Evolutionary conservation across 2,888 invertebrate genomes (phyloP), one percentile per base, ranked within the genome.

Genomic region (Heliconius ethilla): DNA sequence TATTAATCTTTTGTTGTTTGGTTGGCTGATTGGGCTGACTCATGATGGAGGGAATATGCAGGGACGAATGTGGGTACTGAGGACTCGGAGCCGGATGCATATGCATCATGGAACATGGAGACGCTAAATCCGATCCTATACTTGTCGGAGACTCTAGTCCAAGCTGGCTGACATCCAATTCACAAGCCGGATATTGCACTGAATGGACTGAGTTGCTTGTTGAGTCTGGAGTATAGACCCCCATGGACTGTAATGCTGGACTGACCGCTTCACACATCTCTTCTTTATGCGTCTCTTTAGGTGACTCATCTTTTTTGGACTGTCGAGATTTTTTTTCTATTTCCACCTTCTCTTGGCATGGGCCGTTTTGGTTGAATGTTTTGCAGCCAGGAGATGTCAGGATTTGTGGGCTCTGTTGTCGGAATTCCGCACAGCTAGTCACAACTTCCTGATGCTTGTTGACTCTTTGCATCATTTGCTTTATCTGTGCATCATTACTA

Each of bases 61-160:
- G 90, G 6, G 94, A 89, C 33, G 94, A 91, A 85, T 94, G 94
- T 82, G 95, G 95, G 85, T 96, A 96, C 87, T 97, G 96, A 79
- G 97, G 94, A 62, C 91, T 91, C 45, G 92, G 92, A 22, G 90
- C 90, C 1, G 93, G 90, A 83, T 94, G 94, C 94, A 94, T 93
- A 82, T 94, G 94, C 91, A 94, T 89, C 95, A 97, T 96, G n/a
- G 97, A 96, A 86, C 97, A 97, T 79, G 97, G 97, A 0, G 96
- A 96, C 13, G 97, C 96, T 91, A 98, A 95, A 88, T 98, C 98
- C 70, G 97, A 97, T 1, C 97, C 97, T 83, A 98, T 98, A 65
- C 98, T 97, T 0, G 97, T 97, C 0, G 98, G 98, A 0, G 98
- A 98, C 88, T 98, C 98, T 81, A 98, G 92, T 0, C 97, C 98